Base-by-base conservation (phyloP, 2,113 vertebrate genomes). In the Tringa solitaria region DNA sequence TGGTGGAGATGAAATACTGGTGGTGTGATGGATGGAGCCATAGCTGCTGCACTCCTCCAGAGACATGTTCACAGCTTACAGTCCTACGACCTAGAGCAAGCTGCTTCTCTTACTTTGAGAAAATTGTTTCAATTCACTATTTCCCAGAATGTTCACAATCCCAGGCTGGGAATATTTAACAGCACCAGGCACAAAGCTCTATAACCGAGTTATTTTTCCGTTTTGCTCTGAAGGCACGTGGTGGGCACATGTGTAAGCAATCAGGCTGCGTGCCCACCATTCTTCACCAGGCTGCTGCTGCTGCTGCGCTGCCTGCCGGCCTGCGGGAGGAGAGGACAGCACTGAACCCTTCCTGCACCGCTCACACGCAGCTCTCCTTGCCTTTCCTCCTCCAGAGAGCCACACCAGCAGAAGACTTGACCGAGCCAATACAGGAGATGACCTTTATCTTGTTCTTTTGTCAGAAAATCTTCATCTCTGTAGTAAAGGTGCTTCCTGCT, bases 21-120 rank as follows among this genome's bases (percentile, higher is more conserved):
- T 1, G 0, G 53, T 27, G 61, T 35, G 37, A 46, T 1, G 3
- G 54, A 30, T 5, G 2, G 43, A 59, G 56, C 37, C 46, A 7
- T 13, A 77, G 57, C 57, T 83, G 50, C 84, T 46, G 4, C 2
- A 1, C 41, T 57, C 56, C 27, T 56, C 48, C 48, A 32, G 50
- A 43, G 32, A 57, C 57, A 35, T 4, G 0, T 51, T 50, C 59
- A 45, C 53, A 46, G 24, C 33, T 39, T 14, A 12, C 27, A 72
- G 30, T 11, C 72, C 57, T 57, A 30, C 41, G 22, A 5, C 57
- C 16, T 43, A 18, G 33, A 64, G 11, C 35, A 26, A 63, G 51
- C 33, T 24, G 7, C 26, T 64, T 57, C 56, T 76, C 56, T 77
- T 45, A 15, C 48, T 51, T 60, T 5, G 17, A 72, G 63, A 39